Evolutionary conservation across 2,797 vertebrate genomes (phyloP).

Genomic region (Tarsius wallacei): DNA sequence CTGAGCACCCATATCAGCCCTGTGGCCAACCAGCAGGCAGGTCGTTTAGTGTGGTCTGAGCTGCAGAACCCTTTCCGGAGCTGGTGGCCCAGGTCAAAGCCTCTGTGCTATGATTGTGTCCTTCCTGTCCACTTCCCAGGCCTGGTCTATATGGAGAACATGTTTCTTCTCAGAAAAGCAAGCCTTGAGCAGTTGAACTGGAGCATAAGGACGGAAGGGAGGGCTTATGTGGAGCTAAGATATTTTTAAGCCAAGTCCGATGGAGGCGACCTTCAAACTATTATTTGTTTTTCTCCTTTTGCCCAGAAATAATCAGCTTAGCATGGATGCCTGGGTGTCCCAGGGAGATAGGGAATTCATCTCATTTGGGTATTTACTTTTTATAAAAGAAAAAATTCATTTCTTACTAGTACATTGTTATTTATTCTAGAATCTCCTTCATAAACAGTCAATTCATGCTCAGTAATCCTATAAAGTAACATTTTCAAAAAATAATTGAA

Average conservation of each 20-base stretch:
- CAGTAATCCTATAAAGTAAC: background rate
- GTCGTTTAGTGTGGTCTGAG: too few species aligned
- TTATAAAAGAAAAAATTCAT: background rate
- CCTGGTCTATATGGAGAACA: background rate
- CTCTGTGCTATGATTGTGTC: background rate
- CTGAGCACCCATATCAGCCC: background rate
- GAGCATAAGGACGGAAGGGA: background rate
- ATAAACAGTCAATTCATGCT: background rate
- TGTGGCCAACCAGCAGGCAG: background rate
- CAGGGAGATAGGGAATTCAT: background rate
- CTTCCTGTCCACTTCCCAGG: background rate
- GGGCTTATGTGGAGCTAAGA: background rate
- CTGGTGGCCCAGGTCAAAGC: background rate
- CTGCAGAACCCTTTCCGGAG: background rate
- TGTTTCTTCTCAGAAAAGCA: background rate
- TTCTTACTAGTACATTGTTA: background rate
- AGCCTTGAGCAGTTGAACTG: fast-evolving
- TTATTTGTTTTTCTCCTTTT: slow-evolving; percentile 45
- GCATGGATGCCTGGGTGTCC: background rate
- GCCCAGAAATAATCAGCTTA: slow-evolving; percentile 55
- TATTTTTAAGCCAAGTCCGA: slow-evolving; percentile 36
- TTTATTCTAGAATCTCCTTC: background rate
- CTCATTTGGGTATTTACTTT: background rate
- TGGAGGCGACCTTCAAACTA: background rate
- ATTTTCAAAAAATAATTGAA: background rate